A percentile compares a stretch with the other conserved stretches of the same genome.
Conservation (phyloP, 2,797 vertebrate genomes). For the Esox lucius region DNA sequence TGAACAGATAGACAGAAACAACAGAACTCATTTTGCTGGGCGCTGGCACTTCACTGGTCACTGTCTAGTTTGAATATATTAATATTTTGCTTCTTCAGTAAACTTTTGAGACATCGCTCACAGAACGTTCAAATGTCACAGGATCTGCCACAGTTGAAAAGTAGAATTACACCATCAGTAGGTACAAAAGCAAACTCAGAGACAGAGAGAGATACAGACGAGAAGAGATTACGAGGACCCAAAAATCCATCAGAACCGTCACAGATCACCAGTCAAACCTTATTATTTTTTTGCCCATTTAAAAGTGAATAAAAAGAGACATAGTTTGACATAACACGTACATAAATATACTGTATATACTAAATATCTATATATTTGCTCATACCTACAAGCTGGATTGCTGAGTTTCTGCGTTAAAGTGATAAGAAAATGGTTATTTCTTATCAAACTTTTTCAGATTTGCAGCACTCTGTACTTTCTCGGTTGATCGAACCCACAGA, state of each 20-base stretch:
- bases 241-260: constrained; percentile 48
- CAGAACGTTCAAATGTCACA: constrained; percentile 36
- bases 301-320: constrained; percentile 30
- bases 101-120: constrained; percentile 38
- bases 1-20: constrained; percentile 26
- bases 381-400: constrained; percentile 44
- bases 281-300: constrained; percentile 24
- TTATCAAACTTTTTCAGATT: constrained; percentile 33
- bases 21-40: constrained; percentile 26
- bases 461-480: constrained; percentile 42
- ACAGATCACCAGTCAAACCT: constrained; percentile 54
- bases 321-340: constrained; percentile 26
- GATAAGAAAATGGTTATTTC: constrained; percentile 4
- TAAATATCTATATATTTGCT: constrained; percentile 19
- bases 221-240: constrained; percentile 27
- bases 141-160: constrained; percentile 49
- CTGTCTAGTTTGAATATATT: constrained; percentile 16
- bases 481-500: constrained; percentile 32
- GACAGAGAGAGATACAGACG: not conserved
- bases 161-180: constrained; percentile 41
- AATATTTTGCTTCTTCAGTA: constrained; percentile 25
- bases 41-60: constrained; percentile 39
- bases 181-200: constrained; percentile 42
- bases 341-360: constrained; percentile 9
- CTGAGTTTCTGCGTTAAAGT: constrained; percentile 37